Conservation (phyloP, 2,797 vertebrate species). For the Cryptoblepharus egeriae region DNA sequence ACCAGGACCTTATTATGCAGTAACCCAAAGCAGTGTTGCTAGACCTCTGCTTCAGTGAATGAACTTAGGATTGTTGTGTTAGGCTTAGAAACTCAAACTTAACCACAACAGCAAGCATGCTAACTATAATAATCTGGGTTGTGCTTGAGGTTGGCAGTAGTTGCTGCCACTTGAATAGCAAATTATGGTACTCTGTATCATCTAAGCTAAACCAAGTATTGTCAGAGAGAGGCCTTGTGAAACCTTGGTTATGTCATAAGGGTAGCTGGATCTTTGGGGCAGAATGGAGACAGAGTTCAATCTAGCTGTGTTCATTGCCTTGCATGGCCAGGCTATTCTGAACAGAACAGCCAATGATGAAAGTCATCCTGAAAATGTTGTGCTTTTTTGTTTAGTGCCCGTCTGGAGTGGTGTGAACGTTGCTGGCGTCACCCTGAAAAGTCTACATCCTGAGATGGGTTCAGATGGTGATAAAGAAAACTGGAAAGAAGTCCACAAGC, state of each 20-base stretch:
- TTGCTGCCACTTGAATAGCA: neutral
- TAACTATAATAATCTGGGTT: neutral
- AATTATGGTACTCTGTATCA: neutral
- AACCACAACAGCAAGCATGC: neutral
- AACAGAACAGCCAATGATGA: neutral
- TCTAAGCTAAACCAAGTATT: neutral
- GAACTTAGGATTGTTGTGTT: neutral
- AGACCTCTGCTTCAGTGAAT: neutral
- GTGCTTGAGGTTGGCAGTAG: neutral
- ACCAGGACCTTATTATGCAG: neutral
- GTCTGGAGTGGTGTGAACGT: constrained; percentile 98
- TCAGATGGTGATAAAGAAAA: constrained; percentile 87
- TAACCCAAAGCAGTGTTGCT: neutral
- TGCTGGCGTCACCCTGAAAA: constrained; percentile 91
- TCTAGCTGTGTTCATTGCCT: too few relatives aligned
- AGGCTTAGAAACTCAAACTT: neutral
- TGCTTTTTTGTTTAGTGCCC: constrained; percentile 80
- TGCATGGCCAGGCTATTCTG: too few relatives aligned
- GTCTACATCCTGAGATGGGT: constrained; percentile 88
- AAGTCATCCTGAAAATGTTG: constrained; percentile 4
- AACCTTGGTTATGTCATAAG: neutral
- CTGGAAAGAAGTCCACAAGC: constrained; percentile 93
- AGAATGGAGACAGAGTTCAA: neutral
- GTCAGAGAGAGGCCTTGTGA: neutral
- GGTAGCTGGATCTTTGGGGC: neutral